A percentile compares a stretch with the other conserved stretches of the same genome.
Conservation (phyloP, 2,113 vertebrate species). For the Tachysurus vachellii region DNA sequence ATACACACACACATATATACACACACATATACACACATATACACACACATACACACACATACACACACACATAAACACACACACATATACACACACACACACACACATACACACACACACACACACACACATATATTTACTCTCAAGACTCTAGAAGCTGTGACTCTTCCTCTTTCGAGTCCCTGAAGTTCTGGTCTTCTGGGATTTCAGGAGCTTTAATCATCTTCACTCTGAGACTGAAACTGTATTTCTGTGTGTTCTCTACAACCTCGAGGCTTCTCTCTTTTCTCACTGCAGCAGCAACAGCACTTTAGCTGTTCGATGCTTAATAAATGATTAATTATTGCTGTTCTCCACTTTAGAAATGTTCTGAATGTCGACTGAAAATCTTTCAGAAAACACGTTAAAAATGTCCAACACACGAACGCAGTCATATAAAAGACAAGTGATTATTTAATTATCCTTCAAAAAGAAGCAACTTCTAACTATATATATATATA, state of each 20-base stretch:
- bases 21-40: too few relatives aligned
- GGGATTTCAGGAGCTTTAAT: conserved; percentile 1
- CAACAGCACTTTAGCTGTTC: too few relatives aligned
- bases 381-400: not conserved
- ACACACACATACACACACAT: too few relatives aligned
- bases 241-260: not conserved
- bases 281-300: too few relatives aligned
- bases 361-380: not conserved
- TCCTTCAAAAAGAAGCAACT: too few relatives aligned
- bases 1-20: too few relatives aligned
- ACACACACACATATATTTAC: conserved; percentile 34
- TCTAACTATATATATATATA: not conserved
- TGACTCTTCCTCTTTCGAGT: not conserved
- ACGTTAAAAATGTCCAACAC: not conserved
- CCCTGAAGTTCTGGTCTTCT: not conserved
- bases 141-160: not conserved
- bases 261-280: not conserved
- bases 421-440: not conserved
- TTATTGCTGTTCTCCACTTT: not conserved
- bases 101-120: not conserved
- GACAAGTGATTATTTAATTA: not conserved
- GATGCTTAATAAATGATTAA: not conserved
- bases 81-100: too few relatives aligned
- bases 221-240: not conserved
- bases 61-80: too few relatives aligned